Conservation (phyloP, 2,113 vertebrate species). For the Argyrosomus japonicus region DNA sequence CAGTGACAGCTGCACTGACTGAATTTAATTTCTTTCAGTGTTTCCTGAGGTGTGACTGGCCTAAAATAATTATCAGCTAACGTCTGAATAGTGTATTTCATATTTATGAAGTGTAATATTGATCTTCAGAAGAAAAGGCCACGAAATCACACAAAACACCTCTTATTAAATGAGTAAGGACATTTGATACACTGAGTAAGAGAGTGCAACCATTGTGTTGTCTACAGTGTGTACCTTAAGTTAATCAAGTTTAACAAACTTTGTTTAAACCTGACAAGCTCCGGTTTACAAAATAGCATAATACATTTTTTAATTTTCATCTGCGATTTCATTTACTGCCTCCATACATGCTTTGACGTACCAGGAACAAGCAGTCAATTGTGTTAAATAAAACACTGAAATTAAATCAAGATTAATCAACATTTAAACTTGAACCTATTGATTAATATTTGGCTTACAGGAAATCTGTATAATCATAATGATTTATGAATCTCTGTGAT, state of each 20-base stretch:
- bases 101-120: background rate
- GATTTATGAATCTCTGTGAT: background rate
- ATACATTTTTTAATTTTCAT: too few relatives aligned
- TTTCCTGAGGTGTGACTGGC: background rate
- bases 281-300: background rate
- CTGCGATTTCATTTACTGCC: background rate
- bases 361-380: background rate
- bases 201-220: too few relatives aligned
- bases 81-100: background rate
- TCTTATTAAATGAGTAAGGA: background rate
- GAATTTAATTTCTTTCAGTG: background rate
- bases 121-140: too few relatives aligned
- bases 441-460: too few relatives aligned
- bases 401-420: background rate
- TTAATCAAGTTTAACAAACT: background rate
- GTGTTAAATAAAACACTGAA: background rate
- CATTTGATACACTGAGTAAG: too few relatives aligned
- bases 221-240: background rate
- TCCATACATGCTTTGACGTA: background rate
- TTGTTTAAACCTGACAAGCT: background rate
- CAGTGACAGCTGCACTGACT: background rate
- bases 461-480: too few relatives aligned
- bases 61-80: too few relatives aligned
- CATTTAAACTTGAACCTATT: background rate
- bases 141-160: background rate